Evolutionary conservation across 1,140 invertebrate species (phyloP).

Genomic region (Nixonia krombeini): DNA sequence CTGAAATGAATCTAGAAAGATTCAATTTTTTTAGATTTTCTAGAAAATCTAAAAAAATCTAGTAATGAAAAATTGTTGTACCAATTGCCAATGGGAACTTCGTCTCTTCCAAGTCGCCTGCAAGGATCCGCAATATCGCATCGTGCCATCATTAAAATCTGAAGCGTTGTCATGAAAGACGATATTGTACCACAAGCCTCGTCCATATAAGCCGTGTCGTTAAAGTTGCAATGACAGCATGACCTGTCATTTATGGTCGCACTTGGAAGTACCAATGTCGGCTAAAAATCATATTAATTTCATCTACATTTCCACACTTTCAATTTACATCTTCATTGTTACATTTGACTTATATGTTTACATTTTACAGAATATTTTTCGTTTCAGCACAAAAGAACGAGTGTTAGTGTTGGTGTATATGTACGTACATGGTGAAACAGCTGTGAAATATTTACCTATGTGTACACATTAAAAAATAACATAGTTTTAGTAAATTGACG

Average conservation of each 20-base stretch:
- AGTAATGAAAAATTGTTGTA: conserved; percentile 10
- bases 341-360: background rate
- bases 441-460: no score
- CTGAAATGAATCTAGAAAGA: no score
- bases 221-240: conserved; percentile 65
- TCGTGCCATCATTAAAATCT: conserved; percentile 69
- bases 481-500: no score
- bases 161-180: conserved; percentile 71
- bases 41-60: background rate
- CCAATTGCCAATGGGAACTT: conserved; percentile 53
- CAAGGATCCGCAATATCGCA: conserved; percentile 73
- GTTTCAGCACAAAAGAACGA: no score
- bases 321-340: background rate
- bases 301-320: no score
- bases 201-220: conserved; percentile 67
- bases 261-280: conserved; percentile 5
- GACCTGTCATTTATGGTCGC: conserved; percentile 9
- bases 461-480: no score
- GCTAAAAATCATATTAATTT: conserved; percentile 9
- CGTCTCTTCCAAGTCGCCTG: conserved; percentile 55
- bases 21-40: no score
- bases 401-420: no score
- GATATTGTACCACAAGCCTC: conserved; percentile 55
- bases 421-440: no score
- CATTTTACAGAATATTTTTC: no score